Base-by-base conservation (phyloP, 2,888 invertebrate genomes). In the Ptilodon capucinus region DNA sequence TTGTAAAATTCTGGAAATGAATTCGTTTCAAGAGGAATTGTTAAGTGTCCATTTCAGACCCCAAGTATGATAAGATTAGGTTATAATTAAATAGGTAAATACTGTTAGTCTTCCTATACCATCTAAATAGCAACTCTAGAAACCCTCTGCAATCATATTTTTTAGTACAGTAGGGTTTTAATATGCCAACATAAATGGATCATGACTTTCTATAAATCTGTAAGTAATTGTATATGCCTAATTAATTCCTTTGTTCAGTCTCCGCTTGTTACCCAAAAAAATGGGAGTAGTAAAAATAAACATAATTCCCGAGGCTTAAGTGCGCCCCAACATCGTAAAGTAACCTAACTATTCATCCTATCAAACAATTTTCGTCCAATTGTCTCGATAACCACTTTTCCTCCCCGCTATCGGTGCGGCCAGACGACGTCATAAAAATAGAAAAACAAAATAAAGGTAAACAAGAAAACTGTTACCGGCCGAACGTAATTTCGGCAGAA, bases 371-470 rank as follows among this genome's bases (percentile, higher is more conserved):
- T 53, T 38, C 45, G 41, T 14, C 44, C 64, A 55, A 65, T 68
- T 61, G 57, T 57, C 50, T 51, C 50, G 44, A 59, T 50, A 59
- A 51, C 61, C 57, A 52, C 50, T 61, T 53, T 40, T 16, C 58
- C 50, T 45, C 48, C 41, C 50, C 47, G 16, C 64, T 23, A 51
- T 40, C 43, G 38, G 39, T n/a, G n/a, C n/a, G n/a, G 28, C 4
- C 32, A 14, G 19, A 23, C 23, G 44, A 41, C 46, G 57, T 64
- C 65, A 65, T 67, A 67, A 76, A 76, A 70, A 70, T 68, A 68
- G 62, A 64, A 73, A 76, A 74, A 76, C 76, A 81, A 82, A 84
- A 84, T 79, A 82, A 82, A 87, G 84, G 85, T 88, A 86, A 85
- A 87, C 84, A 86, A 83, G 81, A 73, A 71, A 79, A 77, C 82